A percentile compares a stretch with the other conserved stretches of the same genome.
Conservation (phyloP, 2,113 vertebrate species). For the Urocynchramus pylzowi region DNA sequence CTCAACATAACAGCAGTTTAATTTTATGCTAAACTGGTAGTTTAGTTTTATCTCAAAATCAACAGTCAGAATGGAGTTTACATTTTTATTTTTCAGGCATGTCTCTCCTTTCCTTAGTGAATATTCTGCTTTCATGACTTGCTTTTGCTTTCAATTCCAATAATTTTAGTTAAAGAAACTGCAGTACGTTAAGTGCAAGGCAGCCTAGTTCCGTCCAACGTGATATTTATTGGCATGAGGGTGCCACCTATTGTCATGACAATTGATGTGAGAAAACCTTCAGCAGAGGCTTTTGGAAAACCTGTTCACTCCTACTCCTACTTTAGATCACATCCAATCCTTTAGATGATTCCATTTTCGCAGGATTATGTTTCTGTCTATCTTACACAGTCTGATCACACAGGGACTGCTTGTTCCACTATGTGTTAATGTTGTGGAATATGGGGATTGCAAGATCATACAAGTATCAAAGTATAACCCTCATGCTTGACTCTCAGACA, state of each 20-base stretch:
- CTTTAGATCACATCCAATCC: background rate
- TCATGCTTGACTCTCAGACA: background rate
- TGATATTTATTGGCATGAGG: conserved; percentile 40
- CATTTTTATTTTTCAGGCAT: background rate
- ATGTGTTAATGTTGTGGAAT: background rate
- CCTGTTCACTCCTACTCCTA: background rate
- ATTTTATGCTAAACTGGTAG: background rate
- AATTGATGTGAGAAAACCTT: background rate
- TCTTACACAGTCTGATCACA: background rate
- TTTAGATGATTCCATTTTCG: background rate
- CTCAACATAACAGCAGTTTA: background rate
- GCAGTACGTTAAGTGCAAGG: background rate
- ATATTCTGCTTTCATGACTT: background rate
- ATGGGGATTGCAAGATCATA: background rate
- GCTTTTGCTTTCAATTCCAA: background rate
- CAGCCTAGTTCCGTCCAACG: background rate
- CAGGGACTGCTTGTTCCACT: background rate
- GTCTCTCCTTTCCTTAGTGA: background rate
- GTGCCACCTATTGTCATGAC: conserved; percentile 43
- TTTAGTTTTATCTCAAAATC: background rate
- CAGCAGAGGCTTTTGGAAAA: background rate
- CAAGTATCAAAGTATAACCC: background rate
- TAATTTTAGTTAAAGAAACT: background rate
- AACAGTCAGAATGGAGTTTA: background rate
- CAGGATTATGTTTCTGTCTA: background rate